A percentile compares a stretch with the other conserved stretches of the same genome.
Conservation (phyloP, 1,140 invertebrate genomes). For the Calliopsis andreniformis region DNA sequence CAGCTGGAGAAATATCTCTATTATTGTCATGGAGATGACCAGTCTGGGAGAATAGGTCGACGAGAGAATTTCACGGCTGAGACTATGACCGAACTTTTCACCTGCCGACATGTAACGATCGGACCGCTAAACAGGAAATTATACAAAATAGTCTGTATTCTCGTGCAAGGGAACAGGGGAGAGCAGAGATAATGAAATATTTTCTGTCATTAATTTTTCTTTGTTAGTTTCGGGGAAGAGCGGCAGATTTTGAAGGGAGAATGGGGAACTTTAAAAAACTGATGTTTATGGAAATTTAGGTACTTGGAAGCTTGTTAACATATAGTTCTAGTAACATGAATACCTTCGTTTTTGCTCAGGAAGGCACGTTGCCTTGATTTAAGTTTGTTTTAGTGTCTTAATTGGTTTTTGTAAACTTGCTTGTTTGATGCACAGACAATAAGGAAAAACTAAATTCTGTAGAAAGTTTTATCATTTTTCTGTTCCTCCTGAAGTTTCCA, state of each 20-base stretch:
- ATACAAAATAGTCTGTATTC: neutral
- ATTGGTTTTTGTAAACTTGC: no score
- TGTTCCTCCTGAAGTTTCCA: no score
- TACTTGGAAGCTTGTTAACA: no score
- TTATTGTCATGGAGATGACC: conserved; percentile 80
- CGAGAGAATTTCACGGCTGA: neutral
- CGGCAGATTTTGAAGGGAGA: neutral
- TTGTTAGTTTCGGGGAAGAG: neutral
- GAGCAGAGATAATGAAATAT: neutral
- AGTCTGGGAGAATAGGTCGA: conserved; percentile 28
- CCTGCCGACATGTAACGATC: neutral
- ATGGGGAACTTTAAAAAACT: no score
- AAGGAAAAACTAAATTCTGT: no score
- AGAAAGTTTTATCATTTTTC: no score
- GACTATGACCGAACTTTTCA: neutral
- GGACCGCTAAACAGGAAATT: neutral
- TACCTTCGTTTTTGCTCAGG: neutral
- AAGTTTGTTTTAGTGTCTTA: no score
- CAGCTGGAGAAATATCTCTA: conserved; percentile 76
- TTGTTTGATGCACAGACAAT: no score
- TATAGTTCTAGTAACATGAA: no score
- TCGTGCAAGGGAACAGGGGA: conserved; percentile 1
- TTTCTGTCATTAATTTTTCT: neutral
- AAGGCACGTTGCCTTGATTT: no score
- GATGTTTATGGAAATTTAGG: no score